A percentile compares a stretch with the other conserved stretches of the same genome.
These are phyloP conservation scores for Tetragnatha versicolor DNA, from an alignment of 1,140 invertebrate genomes.

Conservation along the genomic window DNA sequence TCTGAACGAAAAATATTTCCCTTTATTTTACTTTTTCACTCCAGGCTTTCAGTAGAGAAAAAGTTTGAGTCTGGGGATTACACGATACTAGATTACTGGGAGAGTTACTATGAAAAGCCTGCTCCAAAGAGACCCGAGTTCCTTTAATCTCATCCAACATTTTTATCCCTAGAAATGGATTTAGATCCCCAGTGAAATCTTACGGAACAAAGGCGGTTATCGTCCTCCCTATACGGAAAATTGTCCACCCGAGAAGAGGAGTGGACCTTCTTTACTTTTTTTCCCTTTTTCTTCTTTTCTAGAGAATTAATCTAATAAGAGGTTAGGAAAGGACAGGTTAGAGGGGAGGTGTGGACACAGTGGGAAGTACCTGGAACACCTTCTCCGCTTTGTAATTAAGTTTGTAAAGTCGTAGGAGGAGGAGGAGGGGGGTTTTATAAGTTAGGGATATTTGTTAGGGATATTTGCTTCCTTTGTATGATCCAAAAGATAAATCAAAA, in stretches of 20 bases:
- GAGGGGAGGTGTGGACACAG: no score
- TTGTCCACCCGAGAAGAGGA: not conserved
- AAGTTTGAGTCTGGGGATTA: constrained; percentile 5
- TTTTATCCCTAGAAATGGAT: constrained; percentile 27
- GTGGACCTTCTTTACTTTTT: not conserved
- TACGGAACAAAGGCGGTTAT: constrained; percentile 18
- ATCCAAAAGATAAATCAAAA: no score
- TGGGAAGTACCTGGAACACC: no score
- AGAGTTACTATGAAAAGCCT: not conserved
- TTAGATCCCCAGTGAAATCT: constrained; percentile 8
- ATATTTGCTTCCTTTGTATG: no score
- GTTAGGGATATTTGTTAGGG: no score
- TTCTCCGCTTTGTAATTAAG: no score
- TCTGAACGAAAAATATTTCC: not conserved
- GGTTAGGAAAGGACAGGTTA: no score
- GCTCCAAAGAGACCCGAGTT: constrained; percentile 3
- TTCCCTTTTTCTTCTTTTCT: constrained; percentile 1
- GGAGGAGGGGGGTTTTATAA: no score
- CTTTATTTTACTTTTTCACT: constrained; percentile 1
- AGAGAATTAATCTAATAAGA: no score
- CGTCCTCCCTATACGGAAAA: not conserved
- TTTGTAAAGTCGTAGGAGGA: no score
- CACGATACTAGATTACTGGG: not conserved
- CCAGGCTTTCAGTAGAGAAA: not conserved
- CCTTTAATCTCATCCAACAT: constrained; percentile 29